Conservation (phyloP, 1,140 invertebrate species). For the Bombus pascuorum region DNA sequence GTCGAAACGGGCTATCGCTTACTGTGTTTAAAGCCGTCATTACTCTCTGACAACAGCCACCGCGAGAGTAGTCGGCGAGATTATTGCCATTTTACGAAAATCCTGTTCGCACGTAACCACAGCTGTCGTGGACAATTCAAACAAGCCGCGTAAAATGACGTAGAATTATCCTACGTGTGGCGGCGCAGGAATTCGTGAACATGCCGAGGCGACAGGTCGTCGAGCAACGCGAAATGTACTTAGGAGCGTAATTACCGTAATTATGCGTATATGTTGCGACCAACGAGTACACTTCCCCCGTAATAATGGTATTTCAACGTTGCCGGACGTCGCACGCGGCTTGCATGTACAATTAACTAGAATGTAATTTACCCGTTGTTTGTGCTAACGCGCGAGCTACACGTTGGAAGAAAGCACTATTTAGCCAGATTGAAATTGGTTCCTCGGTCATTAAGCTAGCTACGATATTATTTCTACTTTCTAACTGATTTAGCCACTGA, state of each 20-base stretch:
- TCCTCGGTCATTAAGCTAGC: not conserved
- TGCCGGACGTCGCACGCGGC: not conserved
- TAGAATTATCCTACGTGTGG: constrained; percentile 26
- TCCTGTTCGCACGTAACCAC: constrained; percentile 40
- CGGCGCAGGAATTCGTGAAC: not conserved
- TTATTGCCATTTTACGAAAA: constrained; percentile 63
- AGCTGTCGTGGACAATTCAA: constrained; percentile 39
- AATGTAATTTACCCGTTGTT: constrained; percentile 11
- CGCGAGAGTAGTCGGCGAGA: constrained; percentile 45
- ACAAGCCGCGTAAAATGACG: constrained; percentile 22
- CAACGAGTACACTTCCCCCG: not conserved
- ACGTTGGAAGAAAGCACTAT: not conserved
- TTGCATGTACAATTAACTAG: constrained; percentile 8
- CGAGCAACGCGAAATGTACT: not conserved
- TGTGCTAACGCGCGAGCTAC: too few relatives aligned
- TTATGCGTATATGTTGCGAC: constrained; percentile 20
- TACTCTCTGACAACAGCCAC: constrained; percentile 65
- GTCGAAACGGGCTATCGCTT: constrained; percentile 63
- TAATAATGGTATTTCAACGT: constrained; percentile 29
- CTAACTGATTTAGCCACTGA: not conserved
- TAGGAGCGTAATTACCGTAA: constrained; percentile 24
- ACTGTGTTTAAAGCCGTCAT: constrained; percentile 67
- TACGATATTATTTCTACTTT: not conserved
- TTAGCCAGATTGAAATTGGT: not conserved
- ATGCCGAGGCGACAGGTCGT: not conserved